A percentile compares a stretch with the other conserved stretches of the same genome.
Evolutionary conservation across 1,140 invertebrate genomes (phyloP).

Genomic region (Bombus cullumanus): DNA sequence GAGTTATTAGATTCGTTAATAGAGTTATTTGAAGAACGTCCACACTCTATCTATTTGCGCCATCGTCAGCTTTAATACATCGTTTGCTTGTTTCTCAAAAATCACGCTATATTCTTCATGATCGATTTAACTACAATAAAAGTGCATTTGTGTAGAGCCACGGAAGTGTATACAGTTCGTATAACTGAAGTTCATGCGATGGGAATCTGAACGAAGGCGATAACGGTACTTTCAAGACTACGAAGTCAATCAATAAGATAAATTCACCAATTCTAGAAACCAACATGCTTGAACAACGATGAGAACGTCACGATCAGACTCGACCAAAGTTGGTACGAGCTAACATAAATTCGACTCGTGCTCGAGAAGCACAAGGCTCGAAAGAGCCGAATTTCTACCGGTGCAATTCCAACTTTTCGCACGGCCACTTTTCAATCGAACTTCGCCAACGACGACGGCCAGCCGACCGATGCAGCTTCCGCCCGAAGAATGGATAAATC

Average conservation of each 20-base stretch:
- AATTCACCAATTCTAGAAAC: background rate
- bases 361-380: background rate
- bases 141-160: background rate
- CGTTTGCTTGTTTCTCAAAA: background rate
- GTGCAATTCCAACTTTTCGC: slow-evolving; percentile 11
- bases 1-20: background rate
- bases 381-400: background rate
- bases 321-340: background rate
- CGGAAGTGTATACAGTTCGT: background rate
- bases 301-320: background rate
- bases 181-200: too few relatives aligned
- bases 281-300: background rate
- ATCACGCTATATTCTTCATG: background rate
- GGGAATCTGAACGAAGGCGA: background rate
- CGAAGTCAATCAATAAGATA: background rate
- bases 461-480: background rate
- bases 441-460: background rate
- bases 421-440: slow-evolving; percentile 14
- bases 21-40: too few relatives aligned
- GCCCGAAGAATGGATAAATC: background rate
- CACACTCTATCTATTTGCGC: background rate
- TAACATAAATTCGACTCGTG: background rate
- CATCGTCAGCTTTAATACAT: too few relatives aligned
- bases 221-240: background rate
- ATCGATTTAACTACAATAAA: background rate